Percentiles rank a stretch among this genome's conserved stretches.
These are phyloP conservation scores for honey bee (Apis mellifera) DNA, from an alignment of 1,140 invertebrate genomes.

Conservation along the genomic window Amel_HAv3.1 CM009931.2:18359001-18359500, in stretches of 20 bases:
- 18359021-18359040: background rate
- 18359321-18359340: background rate
- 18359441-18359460: constrained; percentile 11
- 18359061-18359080: background rate
- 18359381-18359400: background rate
- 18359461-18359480: constrained; percentile 70
- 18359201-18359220: background rate
- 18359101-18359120: background rate
- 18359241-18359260: background rate
- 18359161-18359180: background rate
- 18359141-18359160: constrained; percentile 2
- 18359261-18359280: no score
- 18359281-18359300: background rate
- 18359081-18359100: constrained; percentile 43
- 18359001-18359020: constrained; percentile 30
- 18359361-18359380: background rate
- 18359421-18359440: background rate
- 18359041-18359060: constrained; percentile 35
- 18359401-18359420: background rate
- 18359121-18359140: background rate
- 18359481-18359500: constrained; percentile 70
- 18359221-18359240: background rate
- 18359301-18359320: background rate
- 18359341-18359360: background rate
- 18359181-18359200: background rate